Evolutionary conservation across 2,888 invertebrate genomes (phyloP).

Genomic region (Cantharis flavilabris): DNA sequence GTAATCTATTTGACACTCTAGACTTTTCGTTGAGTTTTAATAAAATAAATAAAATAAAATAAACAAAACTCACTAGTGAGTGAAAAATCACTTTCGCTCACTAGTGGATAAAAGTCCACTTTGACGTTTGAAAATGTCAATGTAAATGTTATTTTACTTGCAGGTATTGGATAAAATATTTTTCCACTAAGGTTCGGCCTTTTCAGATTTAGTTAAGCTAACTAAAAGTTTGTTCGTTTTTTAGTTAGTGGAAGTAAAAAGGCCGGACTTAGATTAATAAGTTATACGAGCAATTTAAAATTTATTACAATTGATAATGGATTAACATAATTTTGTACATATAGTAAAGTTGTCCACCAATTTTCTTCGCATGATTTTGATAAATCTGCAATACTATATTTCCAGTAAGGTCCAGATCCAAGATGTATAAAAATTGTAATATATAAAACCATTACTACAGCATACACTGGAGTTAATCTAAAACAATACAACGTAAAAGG

Average conservation of each 20-base stretch:
- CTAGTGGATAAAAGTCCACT: no score
- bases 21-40: no score
- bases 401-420: conserved; percentile 59
- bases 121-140: no score
- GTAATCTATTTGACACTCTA: no score
- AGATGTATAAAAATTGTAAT: conserved; percentile 55
- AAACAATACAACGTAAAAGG: neutral
- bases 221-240: no score
- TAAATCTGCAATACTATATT: conserved; percentile 34
- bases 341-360: conserved; percentile 55
- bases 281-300: neutral
- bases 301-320: conserved; percentile 39
- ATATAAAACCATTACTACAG: conserved; percentile 54
- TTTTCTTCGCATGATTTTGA: conserved; percentile 43
- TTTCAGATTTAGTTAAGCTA: neutral
- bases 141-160: no score
- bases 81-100: no score
- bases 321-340: conserved; percentile 52
- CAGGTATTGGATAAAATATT: no score
- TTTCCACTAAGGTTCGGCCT: neutral
- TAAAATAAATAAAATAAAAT: no score
- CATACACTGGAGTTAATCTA: conserved; percentile 59
- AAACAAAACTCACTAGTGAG: no score
- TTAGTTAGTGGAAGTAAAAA: no score
- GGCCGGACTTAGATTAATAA: neutral